Percentiles rank a stretch among this genome's conserved stretches.
phyloP scores from a whole-genome alignment of 1,140 invertebrate genomes.

The Globodera ellingtonae region DNA sequence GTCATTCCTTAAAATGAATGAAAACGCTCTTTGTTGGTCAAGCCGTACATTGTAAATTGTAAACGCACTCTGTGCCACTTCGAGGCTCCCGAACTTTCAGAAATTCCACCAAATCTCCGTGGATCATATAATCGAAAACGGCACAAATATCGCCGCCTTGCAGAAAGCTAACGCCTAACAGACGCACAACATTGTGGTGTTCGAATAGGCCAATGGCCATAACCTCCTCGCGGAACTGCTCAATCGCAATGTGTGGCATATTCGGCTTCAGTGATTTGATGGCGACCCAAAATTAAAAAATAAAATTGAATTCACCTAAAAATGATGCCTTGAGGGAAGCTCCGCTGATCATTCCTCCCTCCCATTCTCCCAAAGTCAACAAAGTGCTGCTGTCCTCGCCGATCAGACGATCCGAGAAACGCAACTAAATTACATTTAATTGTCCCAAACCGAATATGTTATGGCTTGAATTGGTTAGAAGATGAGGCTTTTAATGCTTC shows the following conservation, averaged over 20 bases:
- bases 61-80: constrained; percentile 30
- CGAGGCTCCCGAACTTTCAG: constrained; percentile 46
- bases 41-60: constrained; percentile 1
- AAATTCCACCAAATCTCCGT: constrained; percentile 50
- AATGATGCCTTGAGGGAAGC: constrained; percentile 38
- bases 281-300: constrained; percentile 25
- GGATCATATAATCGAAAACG: constrained; percentile 50
- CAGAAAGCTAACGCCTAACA: constrained; percentile 74
- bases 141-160: constrained; percentile 35
- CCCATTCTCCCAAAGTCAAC: constrained; percentile 41
- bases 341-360: constrained; percentile 43
- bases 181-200: constrained; percentile 82
- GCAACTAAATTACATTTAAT: constrained; percentile 34
- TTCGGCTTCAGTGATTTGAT: constrained; percentile 42
- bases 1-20: constrained; percentile 40
- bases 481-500: not conserved
- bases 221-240: constrained; percentile 84
- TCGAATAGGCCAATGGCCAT: constrained; percentile 81
- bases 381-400: constrained; percentile 46
- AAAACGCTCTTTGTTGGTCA: not conserved
- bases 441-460: not conserved
- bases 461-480: not conserved
- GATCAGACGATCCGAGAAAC: constrained; percentile 37
- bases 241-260: constrained; percentile 70
- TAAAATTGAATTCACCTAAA: not conserved